phyloP scores from a whole-genome alignment of 2,113 vertebrate species.

The Cacatua alba region DNA sequence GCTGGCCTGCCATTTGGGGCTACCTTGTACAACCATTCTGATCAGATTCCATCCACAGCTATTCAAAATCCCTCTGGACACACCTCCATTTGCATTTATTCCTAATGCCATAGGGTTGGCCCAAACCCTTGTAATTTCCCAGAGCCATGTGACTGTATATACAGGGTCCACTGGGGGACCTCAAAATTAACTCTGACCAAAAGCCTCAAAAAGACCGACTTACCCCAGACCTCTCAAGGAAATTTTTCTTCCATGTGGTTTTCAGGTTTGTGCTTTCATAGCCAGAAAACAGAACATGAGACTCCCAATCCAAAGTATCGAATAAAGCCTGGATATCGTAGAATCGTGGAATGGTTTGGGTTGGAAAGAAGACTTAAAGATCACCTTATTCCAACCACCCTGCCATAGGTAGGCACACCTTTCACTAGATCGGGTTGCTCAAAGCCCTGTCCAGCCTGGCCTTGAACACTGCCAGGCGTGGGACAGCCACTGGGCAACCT shows the following conservation, averaged over 20 bases:
- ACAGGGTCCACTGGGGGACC: neutral
- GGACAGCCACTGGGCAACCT: neutral
- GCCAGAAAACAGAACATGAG: neutral
- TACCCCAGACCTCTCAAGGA: neutral
- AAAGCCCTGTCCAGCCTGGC: neutral
- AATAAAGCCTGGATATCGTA: neutral
- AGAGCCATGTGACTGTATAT: neutral
- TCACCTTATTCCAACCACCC: neutral
- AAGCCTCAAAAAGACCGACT: neutral
- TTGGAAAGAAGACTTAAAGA: neutral
- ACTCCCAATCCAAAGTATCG: neutral
- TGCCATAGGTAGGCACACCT: neutral
- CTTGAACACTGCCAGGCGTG: neutral
- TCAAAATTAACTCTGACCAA: neutral
- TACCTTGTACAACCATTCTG: neutral
- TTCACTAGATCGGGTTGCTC: neutral
- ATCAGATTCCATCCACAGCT: neutral
- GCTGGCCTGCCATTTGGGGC: neutral
- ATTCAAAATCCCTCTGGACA: neutral
- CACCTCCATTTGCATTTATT: neutral
- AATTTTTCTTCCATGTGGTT: neutral
- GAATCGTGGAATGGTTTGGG: neutral
- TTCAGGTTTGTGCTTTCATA: neutral
- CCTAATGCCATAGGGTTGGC: neutral
- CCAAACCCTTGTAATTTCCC: neutral